Evolutionary conservation across 2,113 vertebrate genomes (phyloP).

Genomic region (Dicaeum eximium): DNA sequence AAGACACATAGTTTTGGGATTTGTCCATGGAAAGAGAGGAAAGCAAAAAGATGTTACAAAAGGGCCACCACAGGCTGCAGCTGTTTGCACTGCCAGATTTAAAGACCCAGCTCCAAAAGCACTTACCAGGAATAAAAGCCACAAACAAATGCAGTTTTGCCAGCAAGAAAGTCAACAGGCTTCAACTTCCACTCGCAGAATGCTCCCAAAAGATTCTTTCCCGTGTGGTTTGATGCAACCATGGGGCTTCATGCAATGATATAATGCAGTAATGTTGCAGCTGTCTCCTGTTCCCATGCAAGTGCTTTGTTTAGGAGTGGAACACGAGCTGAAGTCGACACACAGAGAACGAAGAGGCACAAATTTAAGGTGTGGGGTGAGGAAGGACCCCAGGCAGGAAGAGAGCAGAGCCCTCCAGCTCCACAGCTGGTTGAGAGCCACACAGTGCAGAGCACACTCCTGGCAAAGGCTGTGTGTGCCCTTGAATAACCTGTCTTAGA

Average conservation of each 20-base stretch:
- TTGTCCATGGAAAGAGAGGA: slow-evolving; percentile 6
- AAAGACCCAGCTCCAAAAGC: neutral
- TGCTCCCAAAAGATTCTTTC: neutral
- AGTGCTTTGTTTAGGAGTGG: neutral
- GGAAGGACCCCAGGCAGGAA: neutral
- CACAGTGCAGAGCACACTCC: neutral
- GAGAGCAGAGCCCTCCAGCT: neutral
- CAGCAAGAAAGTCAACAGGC: neutral
- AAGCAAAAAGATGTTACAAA: neutral
- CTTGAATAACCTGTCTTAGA: neutral
- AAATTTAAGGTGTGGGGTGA: accelerated
- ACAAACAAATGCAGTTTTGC: neutral
- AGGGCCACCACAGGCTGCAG: slow-evolving; percentile 12
- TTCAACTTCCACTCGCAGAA: neutral
- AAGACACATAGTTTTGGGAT: neutral
- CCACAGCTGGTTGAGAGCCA: neutral
- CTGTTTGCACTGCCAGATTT: neutral
- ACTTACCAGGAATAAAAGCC: slow-evolving; percentile 2
- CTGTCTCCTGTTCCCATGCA: neutral
- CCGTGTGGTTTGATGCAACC: neutral
- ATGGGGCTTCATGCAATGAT: neutral
- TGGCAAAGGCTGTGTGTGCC: neutral
- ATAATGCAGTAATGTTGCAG: neutral
- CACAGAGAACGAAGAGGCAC: neutral
- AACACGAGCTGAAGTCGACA: neutral